A percentile compares a stretch with the other conserved stretches of the same genome.
Evolutionary conservation across 64 coral and sea anemone species (phyloP).

Genomic region (Dendronephthya gigantea): DNA sequence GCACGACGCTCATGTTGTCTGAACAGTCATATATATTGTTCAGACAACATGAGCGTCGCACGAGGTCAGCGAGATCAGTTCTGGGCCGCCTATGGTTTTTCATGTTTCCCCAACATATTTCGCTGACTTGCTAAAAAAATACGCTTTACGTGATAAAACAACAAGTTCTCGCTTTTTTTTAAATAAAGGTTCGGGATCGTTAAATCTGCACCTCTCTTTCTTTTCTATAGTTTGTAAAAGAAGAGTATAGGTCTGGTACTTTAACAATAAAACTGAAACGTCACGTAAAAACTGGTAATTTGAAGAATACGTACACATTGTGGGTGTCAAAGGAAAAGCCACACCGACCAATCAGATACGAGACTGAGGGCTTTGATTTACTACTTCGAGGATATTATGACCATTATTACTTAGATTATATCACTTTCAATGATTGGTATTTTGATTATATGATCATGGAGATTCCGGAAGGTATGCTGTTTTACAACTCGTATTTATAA

Average conservation of each 20-base stretch:
- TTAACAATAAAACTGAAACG: conserved; percentile 24
- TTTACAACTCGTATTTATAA: background rate
- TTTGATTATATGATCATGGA: conserved; percentile 26
- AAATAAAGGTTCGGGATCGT: background rate
- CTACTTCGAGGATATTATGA: conserved; percentile 40
- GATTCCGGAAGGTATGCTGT: conserved; percentile 30
- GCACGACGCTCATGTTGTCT: too few species aligned
- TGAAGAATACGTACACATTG: conserved; percentile 29
- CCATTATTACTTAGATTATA: conserved; percentile 43
- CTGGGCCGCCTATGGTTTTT: too few species aligned
- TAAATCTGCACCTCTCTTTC: background rate
- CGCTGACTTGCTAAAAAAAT: too few species aligned
- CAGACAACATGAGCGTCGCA: too few species aligned
- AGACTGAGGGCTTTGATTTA: conserved; percentile 37
- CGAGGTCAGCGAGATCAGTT: too few species aligned
- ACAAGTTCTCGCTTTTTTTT: too few species aligned
- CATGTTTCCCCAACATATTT: too few species aligned
- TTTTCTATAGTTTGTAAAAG: background rate
- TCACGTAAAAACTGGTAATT: background rate
- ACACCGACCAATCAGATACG: conserved; percentile 27
- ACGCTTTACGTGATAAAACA: too few species aligned
- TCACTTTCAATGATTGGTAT: conserved; percentile 39
- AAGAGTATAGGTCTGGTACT: background rate
- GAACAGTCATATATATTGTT: too few species aligned
- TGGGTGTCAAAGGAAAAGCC: conserved; percentile 36